A percentile compares a stretch with the other conserved stretches of the same genome.
Conservation (phyloP, 1,140 invertebrate species). For the Asobara japonica region DNA sequence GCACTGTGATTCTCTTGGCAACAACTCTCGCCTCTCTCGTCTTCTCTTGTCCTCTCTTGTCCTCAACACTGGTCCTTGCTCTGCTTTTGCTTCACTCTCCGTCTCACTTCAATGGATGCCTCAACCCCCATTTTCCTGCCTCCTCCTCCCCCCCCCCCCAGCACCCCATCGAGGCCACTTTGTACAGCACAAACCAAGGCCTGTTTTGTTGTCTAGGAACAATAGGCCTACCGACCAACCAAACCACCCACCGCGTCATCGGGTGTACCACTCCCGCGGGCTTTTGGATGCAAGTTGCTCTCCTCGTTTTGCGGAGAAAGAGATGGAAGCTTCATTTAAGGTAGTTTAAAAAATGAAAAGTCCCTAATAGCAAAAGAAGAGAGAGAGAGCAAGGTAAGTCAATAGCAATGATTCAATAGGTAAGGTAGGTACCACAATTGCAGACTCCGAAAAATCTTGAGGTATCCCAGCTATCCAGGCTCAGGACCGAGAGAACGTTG, state of each 20-base stretch:
- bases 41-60: conserved; percentile 20
- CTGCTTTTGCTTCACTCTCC: conserved; percentile 26
- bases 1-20: conserved; percentile 48
- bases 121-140: too few species aligned
- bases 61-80: conserved; percentile 30
- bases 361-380: too few species aligned
- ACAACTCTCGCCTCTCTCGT: conserved; percentile 21
- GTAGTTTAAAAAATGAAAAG: too few species aligned
- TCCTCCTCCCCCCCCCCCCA: conserved; percentile 39
- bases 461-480: not conserved
- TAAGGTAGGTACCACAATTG: too few species aligned
- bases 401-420: too few species aligned
- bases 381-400: too few species aligned
- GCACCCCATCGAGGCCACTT: conserved; percentile 60
- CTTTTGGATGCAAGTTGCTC: not conserved
- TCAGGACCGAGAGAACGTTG: too few species aligned
- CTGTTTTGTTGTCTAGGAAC: conserved; percentile 65
- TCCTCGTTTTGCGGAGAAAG: too few species aligned
- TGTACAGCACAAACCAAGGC: conserved; percentile 55
- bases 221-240: conserved; percentile 57
- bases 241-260: conserved; percentile 27
- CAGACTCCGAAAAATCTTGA: too few species aligned
- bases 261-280: not conserved
- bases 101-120: conserved; percentile 7
- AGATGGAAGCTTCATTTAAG: too few species aligned